Base-by-base conservation (phyloP, 2,888 invertebrate genomes). In the Epicampocera succincta region DNA sequence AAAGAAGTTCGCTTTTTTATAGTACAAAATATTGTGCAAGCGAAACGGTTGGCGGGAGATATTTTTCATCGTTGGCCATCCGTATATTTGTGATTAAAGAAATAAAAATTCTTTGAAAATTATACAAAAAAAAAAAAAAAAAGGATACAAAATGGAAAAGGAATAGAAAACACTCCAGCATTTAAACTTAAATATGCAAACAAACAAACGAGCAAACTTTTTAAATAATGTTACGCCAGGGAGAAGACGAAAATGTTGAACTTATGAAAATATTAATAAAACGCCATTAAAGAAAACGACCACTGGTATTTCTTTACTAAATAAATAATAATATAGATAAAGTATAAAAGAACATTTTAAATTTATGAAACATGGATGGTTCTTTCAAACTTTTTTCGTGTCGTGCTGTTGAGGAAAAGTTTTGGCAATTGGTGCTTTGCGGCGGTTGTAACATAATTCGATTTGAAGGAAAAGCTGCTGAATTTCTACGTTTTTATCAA, bases 231-330 rank as follows among this genome's bases (percentile, higher is more conserved):
- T 74, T 75, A 82, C 78, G 54, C 66, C 71, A 56, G 78, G 74
- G 82, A 82, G 29, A 44, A 71, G 42, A 33, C n/a, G 19, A 69
- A 72, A 78, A 71, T 72, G 69, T 66, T 60, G 61, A 82, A 82
- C 74, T 78, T 82, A 74, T 82, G 73, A 71, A 82, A 75, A 71
- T 82, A 71, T 81, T 82, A 71, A 75, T 66, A 66, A 82, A 82
- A 79, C 74, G 56, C 74, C 74, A 78, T 82, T 82, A 75, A 71
- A 78, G 60, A 33, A 75, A 82, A 75, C 82, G 69, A 72, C 75
- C 60, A 42, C 40, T 78, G 61, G 52, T 69, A 46, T 52, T 33
- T 3, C 3, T 50, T 11, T 17, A 12, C n/a, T 12, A 48, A 44
- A 4, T 46, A 17, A 15, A 33, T 33, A 33, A 33, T 1, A 15